These are phyloP conservation scores for Myotis planiceps DNA, from an alignment of 2,797 vertebrate genomes.

Conservation along the genomic window DNA sequence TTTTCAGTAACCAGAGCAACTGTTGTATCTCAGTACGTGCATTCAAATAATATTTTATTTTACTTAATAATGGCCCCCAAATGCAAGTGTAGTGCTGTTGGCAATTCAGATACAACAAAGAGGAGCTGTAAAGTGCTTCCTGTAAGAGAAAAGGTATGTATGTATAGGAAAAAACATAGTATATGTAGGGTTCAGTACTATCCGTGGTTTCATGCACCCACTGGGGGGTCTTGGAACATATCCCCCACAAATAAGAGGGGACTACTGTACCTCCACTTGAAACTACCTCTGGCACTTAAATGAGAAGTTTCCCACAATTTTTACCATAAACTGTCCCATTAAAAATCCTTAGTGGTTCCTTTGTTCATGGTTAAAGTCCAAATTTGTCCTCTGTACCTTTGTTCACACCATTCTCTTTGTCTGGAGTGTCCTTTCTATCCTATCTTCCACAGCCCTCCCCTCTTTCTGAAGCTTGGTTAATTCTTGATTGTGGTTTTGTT, in stretches of 20 bases:
- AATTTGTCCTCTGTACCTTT: background rate
- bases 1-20: background rate
- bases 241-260: background rate
- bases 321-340: background rate
- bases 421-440: background rate
- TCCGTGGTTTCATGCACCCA: background rate
- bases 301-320: background rate
- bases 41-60: background rate
- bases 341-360: background rate
- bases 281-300: conserved; percentile 34
- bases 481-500: background rate
- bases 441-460: background rate
- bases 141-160: background rate
- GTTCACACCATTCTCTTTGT: background rate
- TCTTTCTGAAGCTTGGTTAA: background rate
- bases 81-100: background rate
- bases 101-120: background rate
- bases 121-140: background rate
- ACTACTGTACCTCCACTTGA: background rate
- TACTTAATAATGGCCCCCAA: background rate
- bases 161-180: background rate
- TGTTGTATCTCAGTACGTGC: background rate
- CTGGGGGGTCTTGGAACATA: background rate
- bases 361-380: background rate
- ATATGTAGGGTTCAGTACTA: background rate